Conservation (phyloP, 2,888 invertebrate species). For the Cylloceria caligata region DNA sequence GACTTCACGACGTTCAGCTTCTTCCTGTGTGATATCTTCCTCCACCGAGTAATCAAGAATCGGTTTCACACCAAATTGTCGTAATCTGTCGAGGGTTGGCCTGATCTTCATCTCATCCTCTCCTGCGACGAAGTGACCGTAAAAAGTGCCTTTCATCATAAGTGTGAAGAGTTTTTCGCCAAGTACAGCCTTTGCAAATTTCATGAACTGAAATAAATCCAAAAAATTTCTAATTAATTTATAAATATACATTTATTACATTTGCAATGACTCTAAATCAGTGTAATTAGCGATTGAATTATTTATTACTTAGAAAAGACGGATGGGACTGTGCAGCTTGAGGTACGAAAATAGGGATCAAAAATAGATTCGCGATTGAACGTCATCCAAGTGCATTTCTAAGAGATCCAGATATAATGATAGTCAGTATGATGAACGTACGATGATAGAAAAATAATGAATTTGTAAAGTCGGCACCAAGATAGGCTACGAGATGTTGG, state of each 20-base stretch:
- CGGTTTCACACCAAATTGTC: slow-evolving; percentile 98
- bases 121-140: slow-evolving; percentile 99
- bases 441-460: too few relatives aligned
- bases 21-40: slow-evolving; percentile 96
- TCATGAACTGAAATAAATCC: slow-evolving; percentile 91
- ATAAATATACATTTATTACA: too few relatives aligned
- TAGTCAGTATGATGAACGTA: too few relatives aligned
- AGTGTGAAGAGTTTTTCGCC: slow-evolving; percentile 93
- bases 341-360: slow-evolving; percentile 1
- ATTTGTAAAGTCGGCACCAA: too few relatives aligned
- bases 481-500: too few relatives aligned
- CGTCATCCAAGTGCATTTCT: too few relatives aligned
- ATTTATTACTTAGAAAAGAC: background rate
- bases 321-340: background rate
- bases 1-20: slow-evolving; percentile 97
- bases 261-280: background rate
- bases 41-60: slow-evolving; percentile 99
- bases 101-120: slow-evolving; percentile 95
- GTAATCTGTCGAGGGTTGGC: slow-evolving; percentile 93
- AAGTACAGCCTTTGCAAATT: slow-evolving; percentile 89
- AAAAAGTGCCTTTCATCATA: slow-evolving; percentile 97
- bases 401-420: too few relatives aligned
- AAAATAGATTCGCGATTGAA: slow-evolving; percentile 32
- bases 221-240: slow-evolving; percentile 15
- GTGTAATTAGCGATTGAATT: background rate